These are phyloP conservation scores for Pantelozetes paolii DNA, from an alignment of 2,888 invertebrate genomes.

Conservation along the genomic window DNA sequence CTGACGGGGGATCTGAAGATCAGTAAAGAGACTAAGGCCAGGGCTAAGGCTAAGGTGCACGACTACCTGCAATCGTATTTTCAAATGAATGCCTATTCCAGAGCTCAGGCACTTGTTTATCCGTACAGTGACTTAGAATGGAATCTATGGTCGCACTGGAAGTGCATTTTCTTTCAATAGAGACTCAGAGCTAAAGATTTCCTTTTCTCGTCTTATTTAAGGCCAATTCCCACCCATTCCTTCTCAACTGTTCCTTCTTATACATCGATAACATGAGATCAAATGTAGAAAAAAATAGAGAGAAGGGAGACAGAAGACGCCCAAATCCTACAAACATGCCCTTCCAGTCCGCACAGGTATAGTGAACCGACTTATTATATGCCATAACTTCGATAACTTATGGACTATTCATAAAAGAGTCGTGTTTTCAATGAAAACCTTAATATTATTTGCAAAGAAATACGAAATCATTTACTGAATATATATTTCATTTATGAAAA, in stretches of 20 bases:
- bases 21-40: background rate
- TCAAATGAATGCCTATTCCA: background rate
- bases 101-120: conserved; percentile 27
- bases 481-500: background rate
- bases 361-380: conserved; percentile 29
- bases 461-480: background rate
- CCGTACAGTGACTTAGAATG: conserved; percentile 24
- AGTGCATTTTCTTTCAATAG: conserved; percentile 32
- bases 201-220: conserved; percentile 37
- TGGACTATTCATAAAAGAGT: conserved; percentile 4
- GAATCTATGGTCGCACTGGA: conserved; percentile 15
- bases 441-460: background rate
- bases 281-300: conserved; percentile 29
- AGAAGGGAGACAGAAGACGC: conserved; percentile 25
- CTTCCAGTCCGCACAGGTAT: background rate
- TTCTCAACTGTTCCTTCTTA: conserved; percentile 13
- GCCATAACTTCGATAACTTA: conserved; percentile 16
- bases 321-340: conserved; percentile 14
- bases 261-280: conserved; percentile 22
- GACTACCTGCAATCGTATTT: conserved; percentile 29
- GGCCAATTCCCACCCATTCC: conserved; percentile 26
- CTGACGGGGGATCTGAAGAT: background rate
- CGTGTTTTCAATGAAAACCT: conserved; percentile 15
- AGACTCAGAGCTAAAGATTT: conserved; percentile 26
- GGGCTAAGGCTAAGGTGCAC: conserved; percentile 18